Evolutionary conservation across 1,140 invertebrate species (phyloP), one percentile per base, ranked within the genome.

Genomic region (Caerostris darwini): DNA sequence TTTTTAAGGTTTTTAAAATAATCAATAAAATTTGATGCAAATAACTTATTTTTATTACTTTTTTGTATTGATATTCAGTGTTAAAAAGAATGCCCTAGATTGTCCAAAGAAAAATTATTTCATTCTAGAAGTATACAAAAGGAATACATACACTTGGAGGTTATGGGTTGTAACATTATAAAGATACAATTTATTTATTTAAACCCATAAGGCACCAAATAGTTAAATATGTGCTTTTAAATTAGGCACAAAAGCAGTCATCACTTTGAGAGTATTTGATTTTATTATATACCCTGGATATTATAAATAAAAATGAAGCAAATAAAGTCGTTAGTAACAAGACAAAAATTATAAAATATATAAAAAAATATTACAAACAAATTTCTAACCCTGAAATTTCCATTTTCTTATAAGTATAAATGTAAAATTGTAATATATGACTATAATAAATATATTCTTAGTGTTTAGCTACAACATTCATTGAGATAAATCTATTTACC

Each of bases 391-490:
- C 71, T 77, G 71, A 1, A 77, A 12, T 77, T 77, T 50, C n/a
- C 56, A 85, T 85, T 85, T 19, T 77, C 34, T 77, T 5, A 58
- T 85, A 85, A 58, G 56, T 85, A 85, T 56, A 85, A 56, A 59
- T 59, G 57, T 34, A 85, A 59, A 85, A 85, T 53, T 5, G 83
- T 59, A 8, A 85, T 10, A 3, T 81, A 17, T 34, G 10, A 58
- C 54, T 85, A 85, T 58, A 57, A 85, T 8, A 50, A 81, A 81
- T 17, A 85, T 34, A 58, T 85, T 34, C n/a, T 19, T 17, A 85
- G 57, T 85, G 19, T 3, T 85, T 85, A 58, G 7, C 83, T 85
- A 85, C 56, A 85, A 85, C 83, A 85, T 85, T 85, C 56, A 85
- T 85, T 17, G 7, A 77, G 34, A 77, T 85, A 85, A 34, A 64